Evolutionary conservation across 2,888 invertebrate genomes (phyloP).

Genomic region (Macrophya alboannulata): DNA sequence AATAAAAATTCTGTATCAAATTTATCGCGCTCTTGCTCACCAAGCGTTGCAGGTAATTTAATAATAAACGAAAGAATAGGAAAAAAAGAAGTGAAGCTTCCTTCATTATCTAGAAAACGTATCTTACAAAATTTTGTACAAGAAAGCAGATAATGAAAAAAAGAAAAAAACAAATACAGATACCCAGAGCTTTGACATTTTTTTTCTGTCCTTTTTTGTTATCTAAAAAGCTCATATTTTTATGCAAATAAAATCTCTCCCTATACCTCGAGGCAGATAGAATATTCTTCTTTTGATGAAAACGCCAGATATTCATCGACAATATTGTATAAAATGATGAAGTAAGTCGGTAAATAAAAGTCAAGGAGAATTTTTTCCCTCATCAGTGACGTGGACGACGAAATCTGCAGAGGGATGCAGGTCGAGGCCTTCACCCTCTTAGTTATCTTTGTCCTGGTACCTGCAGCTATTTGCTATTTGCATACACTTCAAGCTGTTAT

Average conservation of each 20-base stretch:
- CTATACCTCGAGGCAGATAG: neutral
- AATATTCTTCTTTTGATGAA: neutral
- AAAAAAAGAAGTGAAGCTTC: too few species aligned
- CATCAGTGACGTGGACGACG: neutral
- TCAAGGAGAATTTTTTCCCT: neutral
- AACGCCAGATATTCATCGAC: neutral
- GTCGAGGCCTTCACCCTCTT: conserved; percentile 6
- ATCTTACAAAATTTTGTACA: neutral
- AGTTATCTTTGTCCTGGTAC: conserved; percentile 6
- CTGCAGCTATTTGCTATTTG: conserved; percentile 22
- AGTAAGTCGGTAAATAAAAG: neutral
- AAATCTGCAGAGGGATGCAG: neutral
- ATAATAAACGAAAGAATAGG: too few species aligned
- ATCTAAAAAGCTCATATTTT: neutral
- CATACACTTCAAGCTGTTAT: conserved; percentile 42
- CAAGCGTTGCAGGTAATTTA: too few species aligned
- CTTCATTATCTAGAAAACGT: neutral
- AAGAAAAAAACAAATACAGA: neutral
- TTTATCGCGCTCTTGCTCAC: too few species aligned
- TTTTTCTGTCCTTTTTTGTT: neutral
- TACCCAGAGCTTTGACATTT: neutral
- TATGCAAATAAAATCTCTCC: neutral
- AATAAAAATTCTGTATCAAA: neutral
- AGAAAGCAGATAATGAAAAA: neutral
- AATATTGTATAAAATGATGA: neutral